A percentile compares a stretch with the other conserved stretches of the same genome.
phyloP scores from a whole-genome alignment of 2,113 vertebrate species.

The Monarcha castaneiventris region DNA sequence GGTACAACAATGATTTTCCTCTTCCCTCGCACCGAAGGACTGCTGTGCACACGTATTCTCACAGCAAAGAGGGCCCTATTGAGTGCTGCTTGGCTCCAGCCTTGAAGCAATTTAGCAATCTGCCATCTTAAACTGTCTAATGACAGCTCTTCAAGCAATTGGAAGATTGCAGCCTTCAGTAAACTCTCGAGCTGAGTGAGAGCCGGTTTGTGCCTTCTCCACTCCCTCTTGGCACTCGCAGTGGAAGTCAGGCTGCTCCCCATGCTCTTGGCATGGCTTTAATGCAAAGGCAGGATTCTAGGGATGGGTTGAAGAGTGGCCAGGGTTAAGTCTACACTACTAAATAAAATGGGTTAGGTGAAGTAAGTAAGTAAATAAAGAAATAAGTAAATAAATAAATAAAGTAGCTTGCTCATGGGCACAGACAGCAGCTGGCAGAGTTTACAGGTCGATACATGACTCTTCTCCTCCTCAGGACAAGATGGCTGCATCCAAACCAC shows the following conservation, averaged over 20 bases:
- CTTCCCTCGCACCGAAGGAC: neutral
- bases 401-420: neutral
- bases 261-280: neutral
- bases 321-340: neutral
- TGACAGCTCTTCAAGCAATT: conserved; percentile 60
- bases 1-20: neutral
- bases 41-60: fast-evolving
- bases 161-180: conserved; percentile 43
- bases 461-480: neutral
- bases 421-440: neutral
- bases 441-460: neutral
- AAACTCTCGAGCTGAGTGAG: conserved; percentile 48
- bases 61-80: neutral
- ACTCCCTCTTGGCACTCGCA: neutral
- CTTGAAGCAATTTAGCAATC: conserved; percentile 33
- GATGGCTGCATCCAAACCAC: neutral
- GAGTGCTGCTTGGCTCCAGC: conserved; percentile 20
- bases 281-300: neutral
- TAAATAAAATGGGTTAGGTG: neutral
- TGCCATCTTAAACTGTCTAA: conserved; percentile 54
- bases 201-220: neutral
- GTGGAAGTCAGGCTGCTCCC: neutral
- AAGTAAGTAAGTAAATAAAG: neutral
- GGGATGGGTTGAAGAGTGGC: neutral
- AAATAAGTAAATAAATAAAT: neutral